These are phyloP conservation scores for Spodoptera picta DNA, from an alignment of 2,888 invertebrate genomes.

Conservation along the genomic window DNA sequence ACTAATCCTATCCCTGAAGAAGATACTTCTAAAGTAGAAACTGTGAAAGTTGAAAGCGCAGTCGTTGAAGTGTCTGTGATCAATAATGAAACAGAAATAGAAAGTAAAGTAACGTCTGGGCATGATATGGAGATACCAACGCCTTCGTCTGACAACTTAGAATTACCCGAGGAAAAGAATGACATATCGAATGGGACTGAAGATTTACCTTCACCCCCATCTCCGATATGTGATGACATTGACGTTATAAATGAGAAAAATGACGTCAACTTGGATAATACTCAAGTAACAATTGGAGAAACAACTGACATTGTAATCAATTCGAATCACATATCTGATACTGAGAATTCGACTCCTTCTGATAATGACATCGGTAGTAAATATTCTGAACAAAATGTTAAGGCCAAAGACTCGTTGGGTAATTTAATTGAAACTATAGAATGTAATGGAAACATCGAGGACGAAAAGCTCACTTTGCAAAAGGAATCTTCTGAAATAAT, in stretches of 20 bases:
- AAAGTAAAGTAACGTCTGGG: constrained; percentile 22
- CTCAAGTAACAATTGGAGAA: constrained; percentile 43
- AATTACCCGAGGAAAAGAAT: constrained; percentile 42
- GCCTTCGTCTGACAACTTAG: constrained; percentile 31
- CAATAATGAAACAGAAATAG: constrained; percentile 18
- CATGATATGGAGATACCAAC: constrained; percentile 38
- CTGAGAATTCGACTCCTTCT: constrained; percentile 45
- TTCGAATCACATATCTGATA: constrained; percentile 55
- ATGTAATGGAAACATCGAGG: constrained; percentile 68
- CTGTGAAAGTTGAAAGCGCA: constrained; percentile 20
- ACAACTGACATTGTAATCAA: constrained; percentile 43
- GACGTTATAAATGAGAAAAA: constrained; percentile 40
- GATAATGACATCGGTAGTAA: constrained; percentile 52
- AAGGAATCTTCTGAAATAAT: constrained; percentile 29
- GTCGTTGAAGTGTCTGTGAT: constrained; percentile 20
- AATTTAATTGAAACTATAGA: constrained; percentile 58
- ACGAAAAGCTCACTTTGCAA: constrained; percentile 37
- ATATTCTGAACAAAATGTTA: constrained; percentile 62
- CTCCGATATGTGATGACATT: constrained; percentile 60
- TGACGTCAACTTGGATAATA: constrained; percentile 45
- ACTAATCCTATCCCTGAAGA: constrained; percentile 19
- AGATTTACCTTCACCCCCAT: constrained; percentile 70
- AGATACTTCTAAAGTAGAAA: constrained; percentile 28
- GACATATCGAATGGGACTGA: constrained; percentile 52
- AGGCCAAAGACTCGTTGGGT: constrained; percentile 63